These are phyloP conservation scores for Festucalex cinctus DNA, from an alignment of 2,113 vertebrate genomes.

Conservation along the genomic window DNA sequence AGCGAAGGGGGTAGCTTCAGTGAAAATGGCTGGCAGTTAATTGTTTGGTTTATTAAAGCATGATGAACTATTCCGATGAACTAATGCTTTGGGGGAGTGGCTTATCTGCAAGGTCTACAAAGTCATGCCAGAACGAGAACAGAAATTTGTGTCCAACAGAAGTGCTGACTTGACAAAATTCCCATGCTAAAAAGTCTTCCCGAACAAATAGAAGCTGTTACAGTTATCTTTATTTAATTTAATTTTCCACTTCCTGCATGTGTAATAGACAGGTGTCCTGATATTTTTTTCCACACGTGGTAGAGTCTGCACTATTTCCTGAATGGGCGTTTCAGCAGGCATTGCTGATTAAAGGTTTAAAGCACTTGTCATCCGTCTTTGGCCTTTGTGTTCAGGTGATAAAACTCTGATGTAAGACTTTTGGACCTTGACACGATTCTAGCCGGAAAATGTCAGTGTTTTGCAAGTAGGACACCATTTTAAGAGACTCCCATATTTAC, in stretches of 20 bases:
- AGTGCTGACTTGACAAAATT: not conserved
- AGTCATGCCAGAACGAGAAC: not conserved
- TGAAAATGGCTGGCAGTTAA: no score
- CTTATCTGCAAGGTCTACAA: not conserved
- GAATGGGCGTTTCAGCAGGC: slow-evolving; percentile 12
- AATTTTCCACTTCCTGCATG: not conserved
- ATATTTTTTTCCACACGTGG: not conserved
- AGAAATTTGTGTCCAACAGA: not conserved
- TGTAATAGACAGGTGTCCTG: not conserved
- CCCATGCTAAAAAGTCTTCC: not conserved
- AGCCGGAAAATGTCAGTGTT: not conserved
- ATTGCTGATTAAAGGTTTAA: not conserved
- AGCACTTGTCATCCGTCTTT: not conserved
- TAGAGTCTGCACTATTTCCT: slow-evolving; percentile 5
- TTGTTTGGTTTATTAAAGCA: not conserved
- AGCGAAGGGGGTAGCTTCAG: no score
- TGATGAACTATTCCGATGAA: not conserved
- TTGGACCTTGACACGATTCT: not conserved
- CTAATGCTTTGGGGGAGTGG: not conserved
- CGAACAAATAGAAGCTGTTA: not conserved
- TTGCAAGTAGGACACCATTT: not conserved
- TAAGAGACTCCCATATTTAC: not conserved
- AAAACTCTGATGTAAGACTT: not conserved
- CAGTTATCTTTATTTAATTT: not conserved
- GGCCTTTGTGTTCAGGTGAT: slow-evolving; percentile 1